phyloP scores from a whole-genome alignment of 1,140 invertebrate genomes.

The Ostrea denselamellosa region DNA sequence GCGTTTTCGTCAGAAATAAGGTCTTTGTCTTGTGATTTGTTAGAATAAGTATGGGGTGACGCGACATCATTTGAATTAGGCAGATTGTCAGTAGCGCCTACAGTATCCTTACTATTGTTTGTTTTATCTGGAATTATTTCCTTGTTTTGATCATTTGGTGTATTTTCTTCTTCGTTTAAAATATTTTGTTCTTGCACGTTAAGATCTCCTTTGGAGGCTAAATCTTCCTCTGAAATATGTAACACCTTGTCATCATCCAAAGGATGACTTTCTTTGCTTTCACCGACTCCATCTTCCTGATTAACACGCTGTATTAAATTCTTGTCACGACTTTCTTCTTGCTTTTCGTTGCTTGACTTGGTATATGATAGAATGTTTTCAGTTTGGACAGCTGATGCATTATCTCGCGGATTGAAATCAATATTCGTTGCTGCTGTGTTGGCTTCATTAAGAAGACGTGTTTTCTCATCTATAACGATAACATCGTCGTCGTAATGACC shows the following conservation, averaged over 20 bases:
- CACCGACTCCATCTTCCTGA: conserved; percentile 2
- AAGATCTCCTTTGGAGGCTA: not conserved
- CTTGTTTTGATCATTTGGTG: not conserved
- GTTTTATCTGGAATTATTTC: not conserved
- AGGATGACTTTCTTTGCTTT: not conserved
- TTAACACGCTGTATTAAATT: conserved; percentile 24
- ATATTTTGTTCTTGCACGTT: not conserved
- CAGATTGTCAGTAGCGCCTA: not conserved
- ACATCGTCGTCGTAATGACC: conserved; percentile 12
- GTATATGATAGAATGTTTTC: conserved; percentile 26
- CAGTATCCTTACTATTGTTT: not conserved
- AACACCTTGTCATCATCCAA: not conserved
- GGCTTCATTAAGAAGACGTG: conserved; percentile 17
- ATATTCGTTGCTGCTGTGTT: conserved; percentile 19
- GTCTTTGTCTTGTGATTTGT: not conserved
- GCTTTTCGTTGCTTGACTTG: not conserved
- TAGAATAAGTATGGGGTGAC: not conserved
- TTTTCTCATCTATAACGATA: conserved; percentile 36
- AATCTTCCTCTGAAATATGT: not conserved
- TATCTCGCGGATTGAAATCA: not conserved
- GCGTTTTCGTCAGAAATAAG: not conserved
- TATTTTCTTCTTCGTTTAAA: conserved; percentile 10
- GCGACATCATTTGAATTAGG: not conserved
- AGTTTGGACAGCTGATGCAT: conserved; percentile 22
- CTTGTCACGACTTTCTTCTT: conserved; percentile 6